phyloP scores from a whole-genome alignment of 2,113 vertebrate genomes.

The Neodontobutis hainanensis region DNA sequence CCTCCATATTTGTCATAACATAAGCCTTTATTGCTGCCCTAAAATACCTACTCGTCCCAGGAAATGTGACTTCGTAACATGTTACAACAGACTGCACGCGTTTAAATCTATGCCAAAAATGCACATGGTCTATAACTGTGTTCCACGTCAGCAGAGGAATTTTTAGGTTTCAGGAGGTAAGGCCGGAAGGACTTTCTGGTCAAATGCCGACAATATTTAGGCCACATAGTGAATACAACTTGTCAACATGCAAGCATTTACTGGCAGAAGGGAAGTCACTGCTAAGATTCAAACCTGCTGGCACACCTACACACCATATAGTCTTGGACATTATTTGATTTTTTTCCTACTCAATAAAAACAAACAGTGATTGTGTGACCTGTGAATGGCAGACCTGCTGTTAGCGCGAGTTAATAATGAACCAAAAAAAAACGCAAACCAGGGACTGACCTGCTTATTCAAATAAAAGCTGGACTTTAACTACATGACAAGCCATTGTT shows the following conservation, averaged over 20 bases:
- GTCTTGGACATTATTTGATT: not conserved
- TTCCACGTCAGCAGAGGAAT: not conserved
- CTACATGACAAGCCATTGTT: not conserved
- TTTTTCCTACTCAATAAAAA: no score
- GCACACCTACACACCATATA: not conserved
- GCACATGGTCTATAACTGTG: not conserved
- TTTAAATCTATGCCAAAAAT: not conserved
- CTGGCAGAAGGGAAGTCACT: not conserved
- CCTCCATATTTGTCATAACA: no score
- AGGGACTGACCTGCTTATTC: not conserved
- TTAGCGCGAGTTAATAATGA: conserved; percentile 66
- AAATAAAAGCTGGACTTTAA: conserved; percentile 14
- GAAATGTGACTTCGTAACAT: no score
- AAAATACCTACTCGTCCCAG: no score
- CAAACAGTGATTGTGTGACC: conserved; percentile 8
- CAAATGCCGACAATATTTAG: not conserved
- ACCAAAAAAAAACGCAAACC: conserved; percentile 10
- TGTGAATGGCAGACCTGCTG: conserved; percentile 39
- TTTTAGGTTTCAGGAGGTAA: not conserved
- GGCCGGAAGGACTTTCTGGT: not conserved
- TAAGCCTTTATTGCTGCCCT: no score
- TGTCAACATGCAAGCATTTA: no score
- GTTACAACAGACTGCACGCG: no score
- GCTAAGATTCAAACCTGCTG: not conserved
- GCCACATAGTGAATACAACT: not conserved